These are phyloP conservation scores for Cryptoleucopteryx plumbea DNA, from an alignment of 2,113 vertebrate genomes.

Conservation along the genomic window DNA sequence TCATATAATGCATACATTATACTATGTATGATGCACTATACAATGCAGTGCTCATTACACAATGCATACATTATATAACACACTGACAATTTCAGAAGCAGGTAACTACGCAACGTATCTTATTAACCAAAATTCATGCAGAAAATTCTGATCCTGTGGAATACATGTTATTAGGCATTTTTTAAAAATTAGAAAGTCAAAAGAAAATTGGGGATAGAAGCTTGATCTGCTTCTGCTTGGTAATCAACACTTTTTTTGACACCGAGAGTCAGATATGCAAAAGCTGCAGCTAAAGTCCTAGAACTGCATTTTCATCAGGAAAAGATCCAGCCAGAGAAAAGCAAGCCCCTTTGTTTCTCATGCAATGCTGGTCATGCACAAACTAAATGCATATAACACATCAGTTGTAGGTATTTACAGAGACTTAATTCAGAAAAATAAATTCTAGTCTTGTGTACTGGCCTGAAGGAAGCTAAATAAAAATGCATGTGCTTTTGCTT, in stretches of 20 bases:
- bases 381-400: not conserved
- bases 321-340: not conserved
- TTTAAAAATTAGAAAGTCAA: not conserved
- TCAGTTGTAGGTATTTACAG: not conserved
- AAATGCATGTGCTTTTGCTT: not conserved
- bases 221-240: not conserved
- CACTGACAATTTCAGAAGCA: not conserved
- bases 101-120: not conserved
- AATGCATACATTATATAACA: not conserved
- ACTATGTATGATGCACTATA: not conserved
- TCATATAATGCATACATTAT: not conserved
- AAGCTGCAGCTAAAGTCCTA: not conserved
- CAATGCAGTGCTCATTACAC: not conserved
- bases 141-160: not conserved
- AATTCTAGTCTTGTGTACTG: not conserved
- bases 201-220: not conserved
- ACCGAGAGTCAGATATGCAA: not conserved
- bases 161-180: not conserved
- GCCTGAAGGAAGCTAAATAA: not conserved
- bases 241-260: not conserved
- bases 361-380: not conserved
- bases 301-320: not conserved
- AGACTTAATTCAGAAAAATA: not conserved
- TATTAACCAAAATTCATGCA: not conserved
- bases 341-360: not conserved